Conservation (phyloP, 2,797 vertebrate genomes). For the Sebastolobus altivelis region DNA sequence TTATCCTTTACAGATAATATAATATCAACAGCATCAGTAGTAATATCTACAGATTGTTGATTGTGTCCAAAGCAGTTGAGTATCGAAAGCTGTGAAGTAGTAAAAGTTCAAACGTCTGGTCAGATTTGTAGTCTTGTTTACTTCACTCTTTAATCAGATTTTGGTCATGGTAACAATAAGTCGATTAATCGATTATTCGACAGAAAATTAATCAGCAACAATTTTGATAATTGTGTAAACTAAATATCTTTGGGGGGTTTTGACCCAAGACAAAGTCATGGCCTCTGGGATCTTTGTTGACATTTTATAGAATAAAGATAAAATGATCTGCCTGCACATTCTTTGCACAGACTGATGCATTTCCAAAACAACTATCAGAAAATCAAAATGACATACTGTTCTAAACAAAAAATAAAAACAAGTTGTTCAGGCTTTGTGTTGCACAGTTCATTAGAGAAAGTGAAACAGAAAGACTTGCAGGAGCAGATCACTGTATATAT, state of each 20-base stretch:
- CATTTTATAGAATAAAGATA: background rate
- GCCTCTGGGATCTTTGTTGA: background rate
- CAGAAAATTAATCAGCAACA: background rate
- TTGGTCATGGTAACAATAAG: background rate
- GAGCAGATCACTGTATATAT: background rate
- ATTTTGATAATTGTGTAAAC: background rate
- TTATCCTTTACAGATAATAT: background rate
- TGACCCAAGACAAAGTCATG: background rate
- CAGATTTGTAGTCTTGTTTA: background rate
- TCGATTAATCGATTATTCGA: accelerated
- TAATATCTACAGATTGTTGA: no score
- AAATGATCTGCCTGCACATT: background rate
- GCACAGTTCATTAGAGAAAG: background rate
- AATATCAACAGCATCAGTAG: background rate
- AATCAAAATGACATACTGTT: background rate
- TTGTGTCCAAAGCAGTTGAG: background rate
- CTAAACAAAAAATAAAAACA: background rate
- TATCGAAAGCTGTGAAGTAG: background rate
- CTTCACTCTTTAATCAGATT: background rate
- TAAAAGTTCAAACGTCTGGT: background rate
- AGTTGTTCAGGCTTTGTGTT: background rate
- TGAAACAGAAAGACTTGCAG: background rate
- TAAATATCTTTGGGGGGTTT: background rate
- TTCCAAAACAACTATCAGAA: background rate
- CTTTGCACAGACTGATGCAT: no score